Percentiles rank a stretch among this genome's conserved stretches.
These are phyloP conservation scores for Lasioglossum figueresi DNA, from an alignment of 2,888 invertebrate genomes.

Conservation along the genomic window DNA sequence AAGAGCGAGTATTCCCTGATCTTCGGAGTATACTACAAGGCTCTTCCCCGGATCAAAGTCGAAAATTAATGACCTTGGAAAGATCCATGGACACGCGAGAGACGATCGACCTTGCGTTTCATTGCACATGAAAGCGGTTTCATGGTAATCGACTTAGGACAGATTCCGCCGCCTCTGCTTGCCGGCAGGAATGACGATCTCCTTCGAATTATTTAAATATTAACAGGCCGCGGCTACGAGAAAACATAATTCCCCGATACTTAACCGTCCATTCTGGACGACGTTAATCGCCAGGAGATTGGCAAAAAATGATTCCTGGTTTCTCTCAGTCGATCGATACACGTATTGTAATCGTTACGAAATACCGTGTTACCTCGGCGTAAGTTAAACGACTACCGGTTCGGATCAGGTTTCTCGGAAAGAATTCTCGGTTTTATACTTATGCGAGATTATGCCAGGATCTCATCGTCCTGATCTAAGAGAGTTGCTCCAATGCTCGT, in stretches of 20 bases:
- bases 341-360: background rate
- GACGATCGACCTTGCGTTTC: background rate
- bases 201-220: conserved; percentile 6
- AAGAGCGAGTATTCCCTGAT: background rate
- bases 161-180: background rate
- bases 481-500: no score
- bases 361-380: background rate
- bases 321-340: background rate
- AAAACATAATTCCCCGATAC: background rate
- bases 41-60: background rate
- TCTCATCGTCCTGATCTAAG: background rate
- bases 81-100: background rate
- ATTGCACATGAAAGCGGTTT: background rate
- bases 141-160: background rate
- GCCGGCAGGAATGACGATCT: background rate
- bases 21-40: background rate
- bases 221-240: background rate
- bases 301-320: background rate
- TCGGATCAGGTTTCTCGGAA: background rate
- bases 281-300: background rate
- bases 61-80: background rate
- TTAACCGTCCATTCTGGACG: background rate
- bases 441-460: background rate
- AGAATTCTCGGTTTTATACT: background rate
- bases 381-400: background rate